A percentile compares a stretch with the other conserved stretches of the same genome.
Evolutionary conservation across 2,888 invertebrate genomes (phyloP).

Genomic region (Drosophila setosimentum): DNA sequence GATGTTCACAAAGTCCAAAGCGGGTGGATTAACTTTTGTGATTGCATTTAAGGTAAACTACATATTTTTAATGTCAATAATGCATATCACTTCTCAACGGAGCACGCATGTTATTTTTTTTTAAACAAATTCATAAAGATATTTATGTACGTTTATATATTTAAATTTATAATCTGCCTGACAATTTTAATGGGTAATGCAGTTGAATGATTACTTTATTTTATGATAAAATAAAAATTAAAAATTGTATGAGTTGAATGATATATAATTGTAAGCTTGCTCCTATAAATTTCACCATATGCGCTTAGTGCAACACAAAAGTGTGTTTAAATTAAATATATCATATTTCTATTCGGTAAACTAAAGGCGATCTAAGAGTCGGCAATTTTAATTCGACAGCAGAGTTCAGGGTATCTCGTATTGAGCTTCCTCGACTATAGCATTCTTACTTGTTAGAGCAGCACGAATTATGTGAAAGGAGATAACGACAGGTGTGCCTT

Average conservation of each 20-base stretch:
- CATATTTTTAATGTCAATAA: neutral
- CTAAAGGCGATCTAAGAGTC: neutral
- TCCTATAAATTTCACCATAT: neutral
- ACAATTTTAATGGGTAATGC: neutral
- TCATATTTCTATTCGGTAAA: neutral
- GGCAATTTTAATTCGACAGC: neutral
- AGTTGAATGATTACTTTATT: too few relatives aligned
- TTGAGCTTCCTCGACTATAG: neutral
- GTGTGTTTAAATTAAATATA: neutral
- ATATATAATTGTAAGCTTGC: too few relatives aligned
- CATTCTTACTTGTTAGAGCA: neutral
- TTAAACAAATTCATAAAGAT: neutral
- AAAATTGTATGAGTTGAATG: too few relatives aligned
- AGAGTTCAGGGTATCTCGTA: neutral
- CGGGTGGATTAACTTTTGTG: slow-evolving; percentile 5
- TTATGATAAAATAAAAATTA: too few relatives aligned
- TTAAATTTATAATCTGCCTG: neutral
- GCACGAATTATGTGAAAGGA: slow-evolving; percentile 4
- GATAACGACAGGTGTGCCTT: slow-evolving; percentile 33
- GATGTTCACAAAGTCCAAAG: slow-evolving; percentile 1
- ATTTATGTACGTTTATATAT: neutral
- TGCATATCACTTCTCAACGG: neutral
- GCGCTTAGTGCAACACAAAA: neutral
- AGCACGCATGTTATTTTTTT: neutral
- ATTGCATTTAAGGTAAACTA: neutral